Conservation (phyloP, 1,140 invertebrate genomes). For the Pteromalus puparum region DNA sequence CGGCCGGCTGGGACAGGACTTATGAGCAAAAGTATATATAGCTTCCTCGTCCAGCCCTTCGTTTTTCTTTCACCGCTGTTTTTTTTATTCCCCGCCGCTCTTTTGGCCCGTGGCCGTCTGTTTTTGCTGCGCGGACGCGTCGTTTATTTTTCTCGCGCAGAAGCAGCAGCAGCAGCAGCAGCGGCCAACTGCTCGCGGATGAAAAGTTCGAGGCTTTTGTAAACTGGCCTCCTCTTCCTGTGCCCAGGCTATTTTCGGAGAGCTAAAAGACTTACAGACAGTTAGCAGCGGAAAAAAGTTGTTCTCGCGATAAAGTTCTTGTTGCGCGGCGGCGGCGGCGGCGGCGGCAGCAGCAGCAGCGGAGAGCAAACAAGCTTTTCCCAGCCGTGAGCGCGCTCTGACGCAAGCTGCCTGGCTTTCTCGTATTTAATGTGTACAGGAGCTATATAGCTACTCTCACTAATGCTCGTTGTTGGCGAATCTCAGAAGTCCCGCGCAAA, state of each 20-base stretch:
- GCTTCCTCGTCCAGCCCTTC: neutral
- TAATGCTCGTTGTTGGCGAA: too few species aligned
- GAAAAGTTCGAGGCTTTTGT: constrained; percentile 45
- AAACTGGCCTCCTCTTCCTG: constrained; percentile 29
- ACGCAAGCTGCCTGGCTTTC: neutral
- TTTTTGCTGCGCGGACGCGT: neutral
- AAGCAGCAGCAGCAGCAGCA: neutral
- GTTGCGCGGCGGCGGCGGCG: too few species aligned
- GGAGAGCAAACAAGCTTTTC: too few species aligned
- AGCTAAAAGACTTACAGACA: constrained; percentile 42
- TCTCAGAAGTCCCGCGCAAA: neutral
- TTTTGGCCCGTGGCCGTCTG: neutral
- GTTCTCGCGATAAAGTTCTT: constrained; percentile 26
- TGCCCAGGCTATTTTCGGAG: constrained; percentile 36
- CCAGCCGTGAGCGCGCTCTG: too few species aligned
- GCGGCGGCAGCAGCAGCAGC: too few species aligned
- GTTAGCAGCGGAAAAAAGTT: constrained; percentile 29
- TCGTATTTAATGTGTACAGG: neutral
- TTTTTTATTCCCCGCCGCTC: neutral
- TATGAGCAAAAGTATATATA: constrained; percentile 31
- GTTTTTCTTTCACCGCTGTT: neutral
- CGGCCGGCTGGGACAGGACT: neutral
- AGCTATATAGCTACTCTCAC: too few species aligned
- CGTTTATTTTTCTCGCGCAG: neutral
- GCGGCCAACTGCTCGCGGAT: neutral